These are phyloP conservation scores for Brachirus orientalis DNA, from an alignment of 2,113 vertebrate genomes.

Conservation along the genomic window DNA sequence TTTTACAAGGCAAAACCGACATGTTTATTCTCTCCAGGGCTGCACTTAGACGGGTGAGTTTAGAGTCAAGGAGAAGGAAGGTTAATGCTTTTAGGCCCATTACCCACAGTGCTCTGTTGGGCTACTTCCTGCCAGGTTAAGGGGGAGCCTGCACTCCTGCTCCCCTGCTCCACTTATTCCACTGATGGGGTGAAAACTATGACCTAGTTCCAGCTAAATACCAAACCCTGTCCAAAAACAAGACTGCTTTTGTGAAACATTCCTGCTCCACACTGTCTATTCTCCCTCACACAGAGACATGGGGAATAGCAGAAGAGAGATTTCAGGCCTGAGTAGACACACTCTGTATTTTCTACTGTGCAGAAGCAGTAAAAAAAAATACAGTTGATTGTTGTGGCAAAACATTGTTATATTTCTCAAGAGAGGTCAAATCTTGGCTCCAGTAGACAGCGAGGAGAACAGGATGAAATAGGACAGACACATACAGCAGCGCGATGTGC, in stretches of 20 bases:
- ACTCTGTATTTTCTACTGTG: not conserved
- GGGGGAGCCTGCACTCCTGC: slow-evolving; percentile 56
- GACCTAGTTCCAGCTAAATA: slow-evolving; percentile 79
- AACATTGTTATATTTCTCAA: not conserved
- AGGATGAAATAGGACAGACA: not conserved
- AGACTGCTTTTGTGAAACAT: slow-evolving; percentile 74
- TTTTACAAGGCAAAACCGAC: slow-evolving; percentile 40
- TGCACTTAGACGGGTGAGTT: slow-evolving; percentile 62
- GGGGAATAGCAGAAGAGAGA: slow-evolving; percentile 26
- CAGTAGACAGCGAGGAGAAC: not conserved
- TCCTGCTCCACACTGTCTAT: slow-evolving; percentile 62
- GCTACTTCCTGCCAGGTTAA: slow-evolving; percentile 61
- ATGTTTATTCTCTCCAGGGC: slow-evolving; percentile 19
- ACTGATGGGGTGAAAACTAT: slow-evolving; percentile 71
- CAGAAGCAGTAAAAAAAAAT: not conserved
- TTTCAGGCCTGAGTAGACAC: slow-evolving; percentile 32
- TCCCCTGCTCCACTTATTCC: slow-evolving; percentile 71
- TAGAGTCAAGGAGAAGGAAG: slow-evolving; percentile 66
- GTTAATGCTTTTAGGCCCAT: slow-evolving; percentile 70
- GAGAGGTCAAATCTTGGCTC: not conserved
- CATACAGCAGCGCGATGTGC: not conserved
- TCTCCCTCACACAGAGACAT: slow-evolving; percentile 54
- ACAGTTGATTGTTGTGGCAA: slow-evolving; percentile 5
- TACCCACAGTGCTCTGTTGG: slow-evolving; percentile 64
- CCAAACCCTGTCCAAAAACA: slow-evolving; percentile 62